Conservation (phyloP, 2,888 invertebrate species). For the Caenorhabditis drosophilae region DNA sequence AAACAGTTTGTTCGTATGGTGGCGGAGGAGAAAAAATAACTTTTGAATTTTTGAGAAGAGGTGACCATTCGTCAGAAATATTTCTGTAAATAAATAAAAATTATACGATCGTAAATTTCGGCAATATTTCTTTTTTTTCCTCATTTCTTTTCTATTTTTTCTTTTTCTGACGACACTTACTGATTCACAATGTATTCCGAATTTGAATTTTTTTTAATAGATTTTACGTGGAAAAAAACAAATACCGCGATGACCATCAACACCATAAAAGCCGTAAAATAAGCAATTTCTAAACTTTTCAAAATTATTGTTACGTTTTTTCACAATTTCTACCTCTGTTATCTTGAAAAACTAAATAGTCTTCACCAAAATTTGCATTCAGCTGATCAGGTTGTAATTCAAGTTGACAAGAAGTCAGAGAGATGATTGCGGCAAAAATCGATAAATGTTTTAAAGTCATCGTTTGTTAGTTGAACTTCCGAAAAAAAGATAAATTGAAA, state of each 20-base stretch:
- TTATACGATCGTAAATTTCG: too few species aligned
- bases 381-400: too few species aligned
- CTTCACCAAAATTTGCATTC: too few species aligned
- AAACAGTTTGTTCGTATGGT: constrained; percentile 44
- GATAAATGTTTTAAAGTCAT: not conserved
- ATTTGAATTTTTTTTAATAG: constrained; percentile 12
- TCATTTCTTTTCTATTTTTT: too few species aligned
- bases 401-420: too few species aligned
- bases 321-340: too few species aligned
- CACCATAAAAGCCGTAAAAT: constrained; percentile 15
- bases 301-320: not conserved
- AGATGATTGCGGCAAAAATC: too few species aligned
- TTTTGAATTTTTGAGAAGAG: constrained; percentile 27
- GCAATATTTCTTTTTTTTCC: too few species aligned
- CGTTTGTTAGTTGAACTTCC: not conserved
- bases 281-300: constrained; percentile 11
- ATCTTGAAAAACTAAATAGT: too few species aligned
- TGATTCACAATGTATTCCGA: constrained; percentile 21
- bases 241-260: constrained; percentile 12
- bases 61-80: constrained; percentile 36
- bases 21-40: constrained; percentile 37
- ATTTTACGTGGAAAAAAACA: constrained; percentile 19
- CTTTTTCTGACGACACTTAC: too few species aligned
- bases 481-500: not conserved
- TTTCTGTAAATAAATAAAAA: constrained; percentile 22